Evolutionary conservation across 2,888 invertebrate species (phyloP).

Genomic region (Trachelus tabidus): DNA sequence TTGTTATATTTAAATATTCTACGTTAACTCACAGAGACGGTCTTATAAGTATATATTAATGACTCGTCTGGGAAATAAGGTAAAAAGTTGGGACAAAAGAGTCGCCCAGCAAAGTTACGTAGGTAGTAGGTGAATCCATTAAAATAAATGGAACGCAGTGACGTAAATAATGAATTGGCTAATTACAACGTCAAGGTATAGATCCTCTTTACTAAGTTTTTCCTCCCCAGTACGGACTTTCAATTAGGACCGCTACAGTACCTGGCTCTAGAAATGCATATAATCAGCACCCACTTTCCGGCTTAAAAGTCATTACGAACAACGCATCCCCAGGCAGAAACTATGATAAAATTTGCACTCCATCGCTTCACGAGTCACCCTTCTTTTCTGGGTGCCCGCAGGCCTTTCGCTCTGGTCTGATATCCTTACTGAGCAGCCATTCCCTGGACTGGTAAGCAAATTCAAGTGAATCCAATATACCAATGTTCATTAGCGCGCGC

Average conservation of each 20-base stretch:
- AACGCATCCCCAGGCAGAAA: background rate
- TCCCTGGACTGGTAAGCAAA: background rate
- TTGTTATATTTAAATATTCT: background rate
- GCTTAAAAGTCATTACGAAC: background rate
- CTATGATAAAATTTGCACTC: constrained; percentile 4
- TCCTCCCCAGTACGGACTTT: background rate
- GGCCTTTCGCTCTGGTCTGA: background rate
- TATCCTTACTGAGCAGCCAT: background rate
- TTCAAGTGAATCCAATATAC: background rate
- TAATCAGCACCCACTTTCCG: background rate
- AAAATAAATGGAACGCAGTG: constrained; percentile 48
- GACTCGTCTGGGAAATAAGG: background rate
- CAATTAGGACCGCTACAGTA: background rate
- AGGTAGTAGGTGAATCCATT: constrained; percentile 32
- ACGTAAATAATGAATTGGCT: constrained; percentile 34
- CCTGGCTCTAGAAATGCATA: background rate
- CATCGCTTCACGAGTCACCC: background rate
- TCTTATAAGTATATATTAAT: background rate
- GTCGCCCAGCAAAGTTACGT: background rate
- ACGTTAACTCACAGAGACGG: background rate
- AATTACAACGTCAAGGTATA: constrained; percentile 37
- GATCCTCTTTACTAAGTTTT: background rate
- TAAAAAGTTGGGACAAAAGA: background rate
- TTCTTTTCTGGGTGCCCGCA: background rate
- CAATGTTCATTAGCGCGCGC: background rate